Percentiles rank a stretch among this genome's conserved stretches.
These are phyloP conservation scores for Lycocorax pyrrhopterus DNA, from an alignment of 2,113 vertebrate genomes.

Conservation along the genomic window DNA sequence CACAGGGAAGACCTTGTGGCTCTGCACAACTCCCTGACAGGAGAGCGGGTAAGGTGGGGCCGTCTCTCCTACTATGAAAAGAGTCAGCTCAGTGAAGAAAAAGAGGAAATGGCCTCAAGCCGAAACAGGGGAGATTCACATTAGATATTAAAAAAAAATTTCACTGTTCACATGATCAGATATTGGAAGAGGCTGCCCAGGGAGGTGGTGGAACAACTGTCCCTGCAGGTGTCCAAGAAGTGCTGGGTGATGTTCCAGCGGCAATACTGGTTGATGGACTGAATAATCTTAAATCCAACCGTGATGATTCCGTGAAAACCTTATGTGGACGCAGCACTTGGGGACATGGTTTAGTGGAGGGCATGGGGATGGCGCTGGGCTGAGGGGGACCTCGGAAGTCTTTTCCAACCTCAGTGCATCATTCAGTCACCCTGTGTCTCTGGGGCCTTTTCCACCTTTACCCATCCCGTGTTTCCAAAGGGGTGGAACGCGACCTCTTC, in stretches of 20 bases:
- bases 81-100: neutral
- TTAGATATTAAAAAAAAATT: neutral
- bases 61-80: too few species aligned
- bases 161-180: too few species aligned
- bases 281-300: neutral
- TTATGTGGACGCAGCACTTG: fast-evolving
- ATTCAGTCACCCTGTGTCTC: neutral
- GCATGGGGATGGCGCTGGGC: fast-evolving
- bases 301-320: neutral
- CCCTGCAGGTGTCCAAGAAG: neutral
- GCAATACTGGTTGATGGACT: neutral
- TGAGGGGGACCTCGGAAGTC: neutral
- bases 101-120: neutral
- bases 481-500: fast-evolving
- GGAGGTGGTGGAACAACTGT: neutral
- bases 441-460: neutral
- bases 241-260: neutral
- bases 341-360: neutral
- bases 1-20: neutral
- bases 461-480: fast-evolving
- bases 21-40: neutral
- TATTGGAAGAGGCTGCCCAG: too few species aligned
- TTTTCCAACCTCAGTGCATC: neutral
- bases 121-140: neutral
- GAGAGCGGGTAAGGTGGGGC: neutral